phyloP scores from a whole-genome alignment of 2,113 vertebrate genomes.

The Urocitellus parryii region DNA sequence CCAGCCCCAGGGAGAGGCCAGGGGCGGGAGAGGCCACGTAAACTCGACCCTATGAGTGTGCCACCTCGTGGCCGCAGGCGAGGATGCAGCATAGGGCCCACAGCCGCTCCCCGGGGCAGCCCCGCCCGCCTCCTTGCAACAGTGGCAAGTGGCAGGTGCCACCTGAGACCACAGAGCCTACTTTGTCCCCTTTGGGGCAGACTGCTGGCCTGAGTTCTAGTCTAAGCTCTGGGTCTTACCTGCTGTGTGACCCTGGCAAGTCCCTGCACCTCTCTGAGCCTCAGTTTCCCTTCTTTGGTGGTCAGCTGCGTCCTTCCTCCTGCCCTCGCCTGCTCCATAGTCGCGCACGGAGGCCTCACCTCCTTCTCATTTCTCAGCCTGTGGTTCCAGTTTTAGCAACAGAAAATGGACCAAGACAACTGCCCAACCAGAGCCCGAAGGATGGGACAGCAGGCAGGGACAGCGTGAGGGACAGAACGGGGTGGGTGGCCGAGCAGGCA shows the following conservation, averaged over 20 bases:
- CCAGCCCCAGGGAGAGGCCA: neutral
- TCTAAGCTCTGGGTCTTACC: neutral
- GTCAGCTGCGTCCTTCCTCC: neutral
- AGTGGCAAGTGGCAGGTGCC: fast-evolving
- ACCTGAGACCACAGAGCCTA: neutral
- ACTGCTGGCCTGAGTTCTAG: neutral
- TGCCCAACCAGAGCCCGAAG: neutral
- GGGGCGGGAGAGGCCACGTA: neutral
- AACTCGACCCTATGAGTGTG: too few species aligned
- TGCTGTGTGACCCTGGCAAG: neutral
- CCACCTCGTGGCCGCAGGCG: neutral
- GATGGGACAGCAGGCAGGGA: neutral
- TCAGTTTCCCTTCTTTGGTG: neutral
- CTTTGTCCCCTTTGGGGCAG: neutral
- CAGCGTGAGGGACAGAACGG: too few species aligned
- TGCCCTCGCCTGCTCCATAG: fast-evolving
- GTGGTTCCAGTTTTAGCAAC: too few species aligned
- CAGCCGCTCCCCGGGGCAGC: fast-evolving
- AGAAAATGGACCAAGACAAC: too few species aligned
- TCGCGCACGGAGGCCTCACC: neutral
- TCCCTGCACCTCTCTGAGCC: neutral
- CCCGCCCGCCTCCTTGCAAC: fast-evolving
- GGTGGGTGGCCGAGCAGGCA: neutral
- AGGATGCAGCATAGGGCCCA: neutral
- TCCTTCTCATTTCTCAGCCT: too few species aligned